Base-by-base conservation (phyloP, 2,113 vertebrate species). In the Origma solitaria region DNA sequence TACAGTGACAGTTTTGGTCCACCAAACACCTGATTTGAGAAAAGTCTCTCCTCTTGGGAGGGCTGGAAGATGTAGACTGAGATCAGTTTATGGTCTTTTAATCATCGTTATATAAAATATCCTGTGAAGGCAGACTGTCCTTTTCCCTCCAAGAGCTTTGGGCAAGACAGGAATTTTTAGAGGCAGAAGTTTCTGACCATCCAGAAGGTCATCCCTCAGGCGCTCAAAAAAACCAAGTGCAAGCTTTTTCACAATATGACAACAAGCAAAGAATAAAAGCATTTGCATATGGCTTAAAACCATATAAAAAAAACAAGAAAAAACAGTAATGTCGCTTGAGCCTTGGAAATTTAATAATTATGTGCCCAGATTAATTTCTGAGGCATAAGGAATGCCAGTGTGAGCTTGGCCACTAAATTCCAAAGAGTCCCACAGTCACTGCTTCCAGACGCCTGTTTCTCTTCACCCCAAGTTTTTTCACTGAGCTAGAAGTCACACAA, bases 201-300 rank as follows among this genome's bases (percentile, higher is more conserved):
- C 71, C 79, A 79, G 77, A 92, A 96, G 49, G 77, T 94, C 91
- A 96, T 80, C 80, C 64, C 89, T 86, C 56, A 60, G 86, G 64
- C 11, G 22, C 57, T 66, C 54, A 94, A 83, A 92, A 91, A 90
- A 33, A 42, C 12, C 44, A 70, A 93, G 81, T 16, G 37, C 70
- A 97, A 87, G 95, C 68, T 92, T 90, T 93, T 83, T 75, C 64
- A 90, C 30, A 75, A 33, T 54, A 75, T 27, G 51, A 1, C 75
- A 95, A 60, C 33, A 62, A 40, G 50, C 50, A 76, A 95, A 87
- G 75, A 83, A 65, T 84, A 88, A 94, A 71, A 92, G 38, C 31
- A 86, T 81, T 82, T 96, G 78, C 57, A 62, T 76, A 60, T 33
- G 71, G 53, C 86, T 94, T 95, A 93, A 96, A 60, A 72, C 13